Conservation (phyloP, 2,113 vertebrate genomes). For the Thalassarche chlororhynchos region DNA sequence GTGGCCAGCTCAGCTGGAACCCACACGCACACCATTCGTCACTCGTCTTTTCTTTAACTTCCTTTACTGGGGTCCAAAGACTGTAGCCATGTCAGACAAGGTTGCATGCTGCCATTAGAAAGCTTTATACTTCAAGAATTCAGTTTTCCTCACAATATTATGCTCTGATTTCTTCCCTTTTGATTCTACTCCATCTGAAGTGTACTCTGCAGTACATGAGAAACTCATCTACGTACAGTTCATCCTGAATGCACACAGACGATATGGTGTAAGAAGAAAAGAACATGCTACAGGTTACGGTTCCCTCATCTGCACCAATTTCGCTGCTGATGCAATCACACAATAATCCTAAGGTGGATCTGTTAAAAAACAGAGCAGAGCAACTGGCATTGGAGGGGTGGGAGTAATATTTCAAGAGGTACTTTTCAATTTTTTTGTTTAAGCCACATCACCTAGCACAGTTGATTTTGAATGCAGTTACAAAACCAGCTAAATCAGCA, state of each 20-base stretch:
- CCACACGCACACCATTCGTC: not conserved
- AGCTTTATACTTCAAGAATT: not conserved
- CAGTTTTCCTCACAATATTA: not conserved
- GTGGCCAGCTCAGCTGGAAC: not conserved
- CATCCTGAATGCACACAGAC: not conserved
- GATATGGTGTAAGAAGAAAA: accelerated
- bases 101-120: not conserved
- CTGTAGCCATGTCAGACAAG: not conserved
- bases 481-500: not conserved
- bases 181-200: not conserved
- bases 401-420: not conserved
- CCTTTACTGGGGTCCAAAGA: not conserved
- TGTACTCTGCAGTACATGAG: not conserved
- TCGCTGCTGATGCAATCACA: not conserved
- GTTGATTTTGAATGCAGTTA: not conserved
- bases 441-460: not conserved
- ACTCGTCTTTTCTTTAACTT: not conserved
- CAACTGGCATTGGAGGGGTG: not conserved
- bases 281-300: accelerated
- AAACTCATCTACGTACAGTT: not conserved
- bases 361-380: not conserved
- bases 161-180: not conserved
- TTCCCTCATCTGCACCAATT: not conserved
- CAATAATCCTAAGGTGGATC: not conserved
- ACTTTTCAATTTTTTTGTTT: not conserved